Percentiles rank a stretch among this genome's conserved stretches.
phyloP scores from a whole-genome alignment of 2,113 vertebrate species.

The Engraulis encrasicolus region DNA sequence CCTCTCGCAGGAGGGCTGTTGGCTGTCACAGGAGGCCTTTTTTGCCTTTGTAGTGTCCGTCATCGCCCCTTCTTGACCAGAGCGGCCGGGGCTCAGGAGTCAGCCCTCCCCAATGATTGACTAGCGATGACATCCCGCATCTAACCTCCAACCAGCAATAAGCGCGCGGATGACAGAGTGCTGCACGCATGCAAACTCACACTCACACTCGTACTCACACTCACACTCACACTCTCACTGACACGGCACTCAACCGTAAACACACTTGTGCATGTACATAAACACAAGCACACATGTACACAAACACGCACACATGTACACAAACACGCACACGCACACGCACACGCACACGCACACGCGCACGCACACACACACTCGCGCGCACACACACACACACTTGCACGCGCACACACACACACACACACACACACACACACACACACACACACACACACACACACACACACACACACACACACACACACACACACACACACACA shows the following conservation, averaged over 20 bases:
- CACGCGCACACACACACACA: no score
- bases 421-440: no score
- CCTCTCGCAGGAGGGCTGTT: neutral
- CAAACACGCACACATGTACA: neutral
- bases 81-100: neutral
- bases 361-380: neutral
- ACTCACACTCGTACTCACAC: no score
- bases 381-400: neutral
- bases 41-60: slow-evolving; percentile 14
- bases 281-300: neutral
- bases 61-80: slow-evolving; percentile 9
- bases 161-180: neutral
- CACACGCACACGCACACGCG: neutral
- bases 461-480: no score
- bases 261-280: neutral
- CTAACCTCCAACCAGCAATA: slow-evolving; percentile 11
- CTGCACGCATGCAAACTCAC: neutral
- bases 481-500: no score
- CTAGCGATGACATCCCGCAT: slow-evolving; percentile 1
- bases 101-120: slow-evolving; percentile 12
- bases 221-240: neutral
- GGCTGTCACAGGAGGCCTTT: neutral
- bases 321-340: neutral
- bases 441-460: no score
- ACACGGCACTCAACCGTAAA: neutral